Percentiles rank a stretch among this genome's conserved stretches.
These are phyloP conservation scores for Dendrolimus kikuchii DNA, from an alignment of 1,140 invertebrate genomes.

Conservation along the genomic window DNA sequence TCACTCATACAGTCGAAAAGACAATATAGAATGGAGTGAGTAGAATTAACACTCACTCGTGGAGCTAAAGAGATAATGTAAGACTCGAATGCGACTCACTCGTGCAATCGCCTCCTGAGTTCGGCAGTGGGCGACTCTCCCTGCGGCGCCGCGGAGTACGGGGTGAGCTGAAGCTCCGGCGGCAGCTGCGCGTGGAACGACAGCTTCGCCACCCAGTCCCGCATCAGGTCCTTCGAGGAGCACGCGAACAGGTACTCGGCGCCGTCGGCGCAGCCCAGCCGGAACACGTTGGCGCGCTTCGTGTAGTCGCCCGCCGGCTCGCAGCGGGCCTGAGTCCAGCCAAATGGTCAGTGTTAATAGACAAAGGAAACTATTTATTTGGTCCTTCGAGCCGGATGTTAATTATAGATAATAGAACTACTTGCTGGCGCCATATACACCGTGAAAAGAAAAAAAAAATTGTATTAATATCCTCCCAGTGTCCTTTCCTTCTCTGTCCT, in stretches of 20 bases:
- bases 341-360: no score
- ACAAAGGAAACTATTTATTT: no score
- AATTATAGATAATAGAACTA: no score
- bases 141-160: constrained; percentile 76
- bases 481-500: no score
- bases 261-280: constrained; percentile 89
- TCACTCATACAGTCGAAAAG: not conserved
- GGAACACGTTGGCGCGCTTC: constrained; percentile 95
- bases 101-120: constrained; percentile 34
- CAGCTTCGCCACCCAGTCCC: constrained; percentile 96
- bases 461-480: no score
- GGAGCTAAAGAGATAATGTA: not conserved
- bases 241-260: constrained; percentile 94
- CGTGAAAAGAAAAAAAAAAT: no score
- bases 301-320: constrained; percentile 93
- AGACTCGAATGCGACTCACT: constrained; percentile 20
- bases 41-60: not conserved
- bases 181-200: constrained; percentile 93
- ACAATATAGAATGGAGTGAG: not conserved
- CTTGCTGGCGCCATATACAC: no score
- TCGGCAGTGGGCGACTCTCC: constrained; percentile 40
- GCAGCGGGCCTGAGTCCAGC: constrained; percentile 79
- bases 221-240: constrained; percentile 81
- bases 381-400: no score
- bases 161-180: constrained; percentile 89